Evolutionary conservation across 2,797 vertebrate species (phyloP).

Genomic region (Liasis olivaceus): DNA sequence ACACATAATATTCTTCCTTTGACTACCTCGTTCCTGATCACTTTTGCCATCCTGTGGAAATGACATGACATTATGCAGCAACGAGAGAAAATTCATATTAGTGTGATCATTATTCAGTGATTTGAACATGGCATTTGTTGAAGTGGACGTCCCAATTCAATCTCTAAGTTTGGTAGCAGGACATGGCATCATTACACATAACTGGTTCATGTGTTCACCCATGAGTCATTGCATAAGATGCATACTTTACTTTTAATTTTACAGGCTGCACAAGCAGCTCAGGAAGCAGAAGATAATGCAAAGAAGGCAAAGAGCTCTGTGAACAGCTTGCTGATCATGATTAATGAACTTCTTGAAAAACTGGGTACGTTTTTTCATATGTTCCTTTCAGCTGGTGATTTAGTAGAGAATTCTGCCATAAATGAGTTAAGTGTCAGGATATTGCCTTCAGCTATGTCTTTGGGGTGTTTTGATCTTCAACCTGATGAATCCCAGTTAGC

Average conservation of each 20-base stretch:
- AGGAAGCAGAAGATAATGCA: conserved; percentile 92
- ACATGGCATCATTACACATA: not conserved
- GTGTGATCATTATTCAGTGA: not conserved
- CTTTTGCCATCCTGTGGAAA: not conserved
- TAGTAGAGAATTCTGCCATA: not conserved
- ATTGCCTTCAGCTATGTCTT: not conserved
- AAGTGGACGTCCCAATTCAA: not conserved
- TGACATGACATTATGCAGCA: not conserved
- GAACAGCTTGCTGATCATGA: conserved; percentile 82
- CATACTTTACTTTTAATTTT: not conserved
- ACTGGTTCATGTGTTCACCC: not conserved
- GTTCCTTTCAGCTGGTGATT: not conserved
- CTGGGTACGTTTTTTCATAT: conserved; percentile 79
- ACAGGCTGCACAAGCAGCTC: conserved; percentile 89
- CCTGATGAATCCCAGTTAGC: not conserved
- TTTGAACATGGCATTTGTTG: not conserved
- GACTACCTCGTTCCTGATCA: not conserved
- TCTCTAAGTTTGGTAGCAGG: not conserved
- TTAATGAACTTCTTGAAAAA: conserved; percentile 85
- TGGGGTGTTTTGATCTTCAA: not conserved
- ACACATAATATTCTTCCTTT: not conserved
- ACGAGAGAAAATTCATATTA: not conserved
- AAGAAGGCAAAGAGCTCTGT: conserved; percentile 92
- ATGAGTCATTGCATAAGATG: not conserved
- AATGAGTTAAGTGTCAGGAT: not conserved